Percentiles rank a stretch among this genome's conserved stretches.
These are phyloP conservation scores for Plagodis dolabraria DNA, from an alignment of 2,888 invertebrate species.

Conservation along the genomic window DNA sequence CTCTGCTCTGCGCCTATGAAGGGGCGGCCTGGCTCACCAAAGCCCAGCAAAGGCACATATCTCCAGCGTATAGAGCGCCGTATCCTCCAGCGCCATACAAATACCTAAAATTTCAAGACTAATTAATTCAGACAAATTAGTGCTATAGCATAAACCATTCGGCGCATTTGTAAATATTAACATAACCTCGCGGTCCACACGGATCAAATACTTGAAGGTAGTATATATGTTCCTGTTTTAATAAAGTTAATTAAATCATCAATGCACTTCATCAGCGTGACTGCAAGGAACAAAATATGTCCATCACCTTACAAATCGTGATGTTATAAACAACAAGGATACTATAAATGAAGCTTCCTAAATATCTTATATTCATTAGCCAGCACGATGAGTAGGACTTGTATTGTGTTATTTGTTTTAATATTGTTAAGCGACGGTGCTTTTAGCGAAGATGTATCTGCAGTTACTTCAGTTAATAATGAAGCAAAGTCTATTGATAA, in stretches of 20 bases:
- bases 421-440: constrained; percentile 5
- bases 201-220: too few species aligned
- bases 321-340: constrained; percentile 55
- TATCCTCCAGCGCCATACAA: too few species aligned
- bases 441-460: constrained; percentile 11
- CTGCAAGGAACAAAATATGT: constrained; percentile 15
- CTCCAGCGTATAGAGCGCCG: too few species aligned
- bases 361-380: constrained; percentile 53
- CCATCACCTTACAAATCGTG: constrained; percentile 52
- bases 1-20: too few species aligned
- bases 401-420: constrained; percentile 28
- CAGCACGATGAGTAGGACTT: constrained; percentile 54
- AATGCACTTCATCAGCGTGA: constrained; percentile 9
- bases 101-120: too few species aligned
- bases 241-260: neutral
- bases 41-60: too few species aligned
- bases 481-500: constrained; percentile 3
- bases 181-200: too few species aligned
- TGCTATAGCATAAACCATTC: too few species aligned
- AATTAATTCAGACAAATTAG: too few species aligned
- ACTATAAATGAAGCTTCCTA: constrained; percentile 68
- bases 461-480: neutral
- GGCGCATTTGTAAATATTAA: too few species aligned
- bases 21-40: too few species aligned
- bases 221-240: too few species aligned